Conservation (phyloP, 2,113 vertebrate genomes). For the Sciurus niger region DNA sequence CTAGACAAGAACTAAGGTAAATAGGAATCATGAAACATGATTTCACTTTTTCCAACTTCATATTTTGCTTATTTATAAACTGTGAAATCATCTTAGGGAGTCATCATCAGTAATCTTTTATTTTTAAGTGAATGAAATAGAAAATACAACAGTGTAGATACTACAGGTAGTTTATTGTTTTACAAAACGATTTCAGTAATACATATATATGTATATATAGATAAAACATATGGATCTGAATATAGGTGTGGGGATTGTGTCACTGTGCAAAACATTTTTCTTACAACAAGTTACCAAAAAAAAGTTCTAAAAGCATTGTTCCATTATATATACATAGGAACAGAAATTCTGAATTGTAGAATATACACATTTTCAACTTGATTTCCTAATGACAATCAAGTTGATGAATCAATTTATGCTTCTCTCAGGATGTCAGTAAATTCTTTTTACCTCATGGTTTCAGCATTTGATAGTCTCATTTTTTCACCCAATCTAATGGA, state of each 20-base stretch:
- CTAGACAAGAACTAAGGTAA: background rate
- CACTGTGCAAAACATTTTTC: background rate
- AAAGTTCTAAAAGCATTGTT: background rate
- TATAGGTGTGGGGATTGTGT: background rate
- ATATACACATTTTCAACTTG: background rate
- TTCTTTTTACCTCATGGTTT: conserved; percentile 1
- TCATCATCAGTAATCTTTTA: background rate
- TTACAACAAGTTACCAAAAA: background rate
- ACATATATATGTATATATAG: no score
- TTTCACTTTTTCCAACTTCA: background rate
- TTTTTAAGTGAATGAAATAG: background rate
- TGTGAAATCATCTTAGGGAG: background rate
- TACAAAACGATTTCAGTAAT: background rate
- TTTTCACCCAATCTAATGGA: background rate
- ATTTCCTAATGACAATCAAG: background rate
- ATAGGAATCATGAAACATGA: no score
- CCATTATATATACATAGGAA: background rate
- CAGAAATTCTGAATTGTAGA: background rate
- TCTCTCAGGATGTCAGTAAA: background rate
- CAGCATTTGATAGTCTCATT: background rate
- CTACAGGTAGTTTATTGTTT: background rate
- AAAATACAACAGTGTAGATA: background rate
- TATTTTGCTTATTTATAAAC: background rate
- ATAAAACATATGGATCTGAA: no score
- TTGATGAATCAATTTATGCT: conserved; percentile 39